Base-by-base conservation (phyloP, 2,113 vertebrate species). In the Carassius gibelio region DNA sequence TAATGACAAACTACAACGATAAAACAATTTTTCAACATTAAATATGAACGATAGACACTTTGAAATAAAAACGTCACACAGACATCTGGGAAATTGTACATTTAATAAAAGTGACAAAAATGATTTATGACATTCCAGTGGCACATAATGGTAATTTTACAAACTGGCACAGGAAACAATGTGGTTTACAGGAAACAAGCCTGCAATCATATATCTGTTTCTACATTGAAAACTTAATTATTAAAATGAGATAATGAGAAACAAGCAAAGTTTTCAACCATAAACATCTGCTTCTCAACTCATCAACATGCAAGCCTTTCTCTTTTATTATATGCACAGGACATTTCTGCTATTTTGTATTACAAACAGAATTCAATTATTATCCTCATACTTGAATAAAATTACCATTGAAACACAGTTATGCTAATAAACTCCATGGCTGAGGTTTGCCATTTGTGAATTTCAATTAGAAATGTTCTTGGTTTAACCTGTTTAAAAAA, bases 61-160 rank as follows among this genome's bases (percentile, higher is more conserved):
- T 42, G 21, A 30, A 66, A 81, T 48, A 59, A 34, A 68, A n/a
- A 34, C 23, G n/a, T 30, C 7, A 68, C 83, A 80, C 3, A 14
- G 11, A 57, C 8, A 42, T 38, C 5, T 75, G 57, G 14, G 38
- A 69, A 81, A 81, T 30, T 62, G 7, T 48, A 52, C 62, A 81
- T 81, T 81, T 81, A 81, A 13, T 68, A 81, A 81, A 81, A 69
- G 42, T 36, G 42, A 69, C 75, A 55, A 76, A 76, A 76, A 76
- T 21, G 8, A 76, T 55, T 4, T 19, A 55, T 30, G 23, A 69
- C 11, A 34, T 34, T 76, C 34, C 17, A 88, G 76, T 82, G 84
- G 81, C 82, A 90, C 57, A 86, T 68, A n/a, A 86, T 80, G 59
- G 45, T 80, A 61, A 85, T 68, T 86, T 48, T 78, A 72, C 72